Conservation (phyloP, 2,113 vertebrate species). For the Toxotes chatareus region DNA sequence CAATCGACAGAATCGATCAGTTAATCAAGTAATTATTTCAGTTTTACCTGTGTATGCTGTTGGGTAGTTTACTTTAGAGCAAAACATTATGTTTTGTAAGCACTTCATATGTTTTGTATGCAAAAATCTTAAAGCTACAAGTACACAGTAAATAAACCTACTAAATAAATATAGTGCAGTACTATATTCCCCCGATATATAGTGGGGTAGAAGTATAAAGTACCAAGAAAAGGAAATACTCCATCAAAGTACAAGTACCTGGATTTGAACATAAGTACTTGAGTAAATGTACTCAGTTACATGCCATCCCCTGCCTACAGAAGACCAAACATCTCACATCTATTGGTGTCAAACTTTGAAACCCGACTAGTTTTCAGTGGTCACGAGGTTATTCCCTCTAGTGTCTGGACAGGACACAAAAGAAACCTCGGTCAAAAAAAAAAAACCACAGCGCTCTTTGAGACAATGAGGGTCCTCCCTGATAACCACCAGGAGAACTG, state of each 20-base stretch:
- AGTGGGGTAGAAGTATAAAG: too few relatives aligned
- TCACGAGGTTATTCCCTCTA: not conserved
- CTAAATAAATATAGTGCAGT: too few relatives aligned
- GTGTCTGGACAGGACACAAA: conserved; percentile 12
- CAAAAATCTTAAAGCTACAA: too few relatives aligned
- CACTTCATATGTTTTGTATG: too few relatives aligned
- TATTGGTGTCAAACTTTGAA: not conserved
- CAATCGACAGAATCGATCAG: too few relatives aligned
- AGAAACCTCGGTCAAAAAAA: not conserved
- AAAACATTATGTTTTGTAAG: too few relatives aligned
- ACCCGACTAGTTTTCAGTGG: not conserved
- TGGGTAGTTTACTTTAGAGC: too few relatives aligned
- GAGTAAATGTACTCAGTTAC: not conserved
- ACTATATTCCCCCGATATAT: too few relatives aligned
- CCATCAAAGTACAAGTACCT: not conserved
- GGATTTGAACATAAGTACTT: not conserved
- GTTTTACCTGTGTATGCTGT: too few relatives aligned
- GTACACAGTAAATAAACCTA: too few relatives aligned
- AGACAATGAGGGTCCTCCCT: not conserved
- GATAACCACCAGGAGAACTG: conserved; percentile 9
- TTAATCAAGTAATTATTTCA: too few relatives aligned
- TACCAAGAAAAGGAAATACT: not conserved
- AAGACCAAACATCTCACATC: not conserved
- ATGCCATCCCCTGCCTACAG: not conserved
- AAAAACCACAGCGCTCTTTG: not conserved